Evolutionary conservation across 2,797 vertebrate species (phyloP).

Genomic region (Ctenopoma multispine): DNA sequence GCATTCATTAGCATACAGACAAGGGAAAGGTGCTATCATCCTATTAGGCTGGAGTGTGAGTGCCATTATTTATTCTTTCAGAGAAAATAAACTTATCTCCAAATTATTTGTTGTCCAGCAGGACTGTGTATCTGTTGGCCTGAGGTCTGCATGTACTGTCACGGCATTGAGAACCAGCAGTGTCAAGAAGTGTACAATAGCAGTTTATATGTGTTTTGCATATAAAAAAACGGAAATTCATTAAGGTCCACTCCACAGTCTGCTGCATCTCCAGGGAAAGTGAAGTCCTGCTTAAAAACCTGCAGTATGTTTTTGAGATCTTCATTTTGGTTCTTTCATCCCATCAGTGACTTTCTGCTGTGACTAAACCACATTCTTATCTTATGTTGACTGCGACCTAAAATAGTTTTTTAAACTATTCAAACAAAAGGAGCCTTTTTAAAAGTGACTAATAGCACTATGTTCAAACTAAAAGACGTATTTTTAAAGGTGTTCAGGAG

Average conservation of each 20-base stretch:
- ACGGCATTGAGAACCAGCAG: background rate
- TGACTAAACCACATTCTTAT: no score
- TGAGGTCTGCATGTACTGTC: background rate
- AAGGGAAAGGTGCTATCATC: background rate
- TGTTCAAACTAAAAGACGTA: no score
- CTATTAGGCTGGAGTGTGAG: background rate
- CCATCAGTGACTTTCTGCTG: no score
- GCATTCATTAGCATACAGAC: conserved; percentile 37
- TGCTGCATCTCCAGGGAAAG: conserved; percentile 4
- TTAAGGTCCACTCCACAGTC: conserved; percentile 3
- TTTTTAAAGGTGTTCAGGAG: no score
- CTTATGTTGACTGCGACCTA: no score
- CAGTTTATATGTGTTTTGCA: conserved; percentile 1
- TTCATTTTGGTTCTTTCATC: no score
- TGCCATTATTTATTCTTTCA: no score
- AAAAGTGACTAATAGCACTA: no score
- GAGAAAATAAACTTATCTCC: background rate
- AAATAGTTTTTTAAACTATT: no score
- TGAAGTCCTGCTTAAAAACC: background rate
- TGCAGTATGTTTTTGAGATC: background rate
- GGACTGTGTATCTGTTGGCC: background rate
- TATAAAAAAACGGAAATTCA: conserved; percentile 31
- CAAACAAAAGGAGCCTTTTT: no score
- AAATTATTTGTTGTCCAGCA: background rate
- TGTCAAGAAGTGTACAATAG: background rate